These are phyloP conservation scores for Thaleichthys pacificus DNA, from an alignment of 2,797 vertebrate genomes.

Conservation along the genomic window DNA sequence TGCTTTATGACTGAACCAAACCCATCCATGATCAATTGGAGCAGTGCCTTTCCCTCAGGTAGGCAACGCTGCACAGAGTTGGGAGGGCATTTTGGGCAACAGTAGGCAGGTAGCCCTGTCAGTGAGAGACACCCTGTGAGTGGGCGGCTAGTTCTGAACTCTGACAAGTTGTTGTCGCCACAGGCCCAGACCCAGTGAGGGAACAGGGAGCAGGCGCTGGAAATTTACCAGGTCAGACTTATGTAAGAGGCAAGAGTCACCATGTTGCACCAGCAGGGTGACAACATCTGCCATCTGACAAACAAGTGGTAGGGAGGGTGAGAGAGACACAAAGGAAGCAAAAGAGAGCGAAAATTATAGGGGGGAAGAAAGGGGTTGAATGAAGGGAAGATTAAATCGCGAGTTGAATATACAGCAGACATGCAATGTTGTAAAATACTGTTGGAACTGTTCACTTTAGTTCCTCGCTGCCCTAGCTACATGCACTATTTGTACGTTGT, in stretches of 20 bases:
- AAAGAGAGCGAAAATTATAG: slow-evolving; percentile 24
- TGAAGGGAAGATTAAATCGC: too few relatives aligned
- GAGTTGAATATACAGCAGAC: too few relatives aligned
- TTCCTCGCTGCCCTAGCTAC: too few relatives aligned
- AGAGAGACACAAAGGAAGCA: slow-evolving; percentile 21
- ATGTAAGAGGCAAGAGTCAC: slow-evolving; percentile 56
- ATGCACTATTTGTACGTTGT: too few relatives aligned
- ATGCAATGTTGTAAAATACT: too few relatives aligned
- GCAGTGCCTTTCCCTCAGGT: too few relatives aligned
- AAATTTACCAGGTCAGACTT: slow-evolving; percentile 70
- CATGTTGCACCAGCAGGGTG: slow-evolving; percentile 21
- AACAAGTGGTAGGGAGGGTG: slow-evolving; percentile 20
- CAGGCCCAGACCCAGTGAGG: slow-evolving; percentile 45
- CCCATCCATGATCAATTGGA: too few relatives aligned
- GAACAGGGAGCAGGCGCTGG: slow-evolving; percentile 43
- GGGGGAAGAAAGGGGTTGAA: neutral
- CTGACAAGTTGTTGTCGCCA: slow-evolving; percentile 63
- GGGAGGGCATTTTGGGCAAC: too few relatives aligned
- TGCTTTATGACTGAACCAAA: too few relatives aligned
- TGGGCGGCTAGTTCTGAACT: slow-evolving; percentile 63
- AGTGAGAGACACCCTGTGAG: slow-evolving; percentile 63
- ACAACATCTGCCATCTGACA: neutral
- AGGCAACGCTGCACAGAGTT: neutral
- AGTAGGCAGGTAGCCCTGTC: too few relatives aligned
- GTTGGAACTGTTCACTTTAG: too few relatives aligned